phyloP scores from a whole-genome alignment of 2,113 vertebrate genomes.

The Zosterops lateralis region DNA sequence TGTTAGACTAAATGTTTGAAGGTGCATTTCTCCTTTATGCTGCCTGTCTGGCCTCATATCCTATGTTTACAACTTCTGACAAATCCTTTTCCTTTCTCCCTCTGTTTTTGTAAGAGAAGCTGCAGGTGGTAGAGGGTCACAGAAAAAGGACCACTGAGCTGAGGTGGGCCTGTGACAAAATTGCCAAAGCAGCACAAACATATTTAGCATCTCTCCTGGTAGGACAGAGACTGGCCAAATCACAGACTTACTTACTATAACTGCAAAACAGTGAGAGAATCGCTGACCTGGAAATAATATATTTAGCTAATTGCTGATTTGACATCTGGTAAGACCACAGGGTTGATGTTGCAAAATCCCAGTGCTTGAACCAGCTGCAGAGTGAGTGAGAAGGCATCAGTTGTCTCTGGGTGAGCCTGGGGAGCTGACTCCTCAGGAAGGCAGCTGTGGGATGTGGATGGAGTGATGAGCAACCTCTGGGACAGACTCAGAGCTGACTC shows the following conservation, averaged over 20 bases:
- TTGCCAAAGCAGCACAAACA: background rate
- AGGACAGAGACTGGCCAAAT: background rate
- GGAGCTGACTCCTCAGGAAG: background rate
- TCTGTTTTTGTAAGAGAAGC: background rate
- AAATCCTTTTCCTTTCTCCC: background rate
- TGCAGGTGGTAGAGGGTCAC: background rate
- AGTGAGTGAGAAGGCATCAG: background rate
- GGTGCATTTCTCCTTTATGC: background rate
- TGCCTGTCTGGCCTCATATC: background rate
- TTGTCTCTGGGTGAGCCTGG: background rate
- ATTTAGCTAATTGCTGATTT: conserved; percentile 3
- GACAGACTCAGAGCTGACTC: background rate
- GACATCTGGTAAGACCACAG: background rate
- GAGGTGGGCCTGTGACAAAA: background rate
- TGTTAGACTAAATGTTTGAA: background rate
- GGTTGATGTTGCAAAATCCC: background rate
- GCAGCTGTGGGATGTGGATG: background rate
- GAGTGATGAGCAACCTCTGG: background rate
- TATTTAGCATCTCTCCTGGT: background rate
- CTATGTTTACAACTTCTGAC: background rate
- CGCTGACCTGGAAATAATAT: background rate
- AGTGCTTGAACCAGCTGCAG: background rate
- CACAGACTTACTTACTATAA: background rate
- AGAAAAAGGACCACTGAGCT: background rate
- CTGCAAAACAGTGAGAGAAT: background rate